These are phyloP conservation scores for Syngnathus rostellatus DNA, from an alignment of 2,797 vertebrate species.

Conservation along the genomic window DNA sequence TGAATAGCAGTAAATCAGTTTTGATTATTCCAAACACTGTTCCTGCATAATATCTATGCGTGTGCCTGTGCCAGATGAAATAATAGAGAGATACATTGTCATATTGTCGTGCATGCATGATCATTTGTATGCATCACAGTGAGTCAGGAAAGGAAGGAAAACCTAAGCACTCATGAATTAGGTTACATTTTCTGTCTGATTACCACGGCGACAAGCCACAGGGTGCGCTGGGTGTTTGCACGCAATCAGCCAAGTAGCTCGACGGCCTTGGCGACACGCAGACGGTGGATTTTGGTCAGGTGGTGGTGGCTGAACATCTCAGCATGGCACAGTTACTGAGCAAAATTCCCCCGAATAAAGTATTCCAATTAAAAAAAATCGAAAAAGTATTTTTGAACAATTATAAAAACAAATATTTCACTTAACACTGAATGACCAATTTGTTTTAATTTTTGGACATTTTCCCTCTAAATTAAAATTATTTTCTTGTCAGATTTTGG, in stretches of 20 bases:
- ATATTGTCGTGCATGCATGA: neutral
- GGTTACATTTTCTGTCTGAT: slow-evolving; percentile 53
- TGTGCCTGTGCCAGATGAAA: neutral
- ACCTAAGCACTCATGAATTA: slow-evolving; percentile 30
- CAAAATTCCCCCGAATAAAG: slow-evolving; percentile 3
- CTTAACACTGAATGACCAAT: too few species aligned
- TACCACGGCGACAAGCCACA: slow-evolving; percentile 36
- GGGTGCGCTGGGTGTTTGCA: slow-evolving; percentile 33
- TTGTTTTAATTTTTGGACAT: too few species aligned
- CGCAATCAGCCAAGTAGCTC: slow-evolving; percentile 16
- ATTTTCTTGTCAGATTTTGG: too few species aligned
- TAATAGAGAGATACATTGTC: neutral
- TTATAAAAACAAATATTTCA: too few species aligned
- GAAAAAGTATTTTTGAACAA: too few species aligned
- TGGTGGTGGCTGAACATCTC: slow-evolving; percentile 19
- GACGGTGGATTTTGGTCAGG: slow-evolving; percentile 10
- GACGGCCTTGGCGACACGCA: slow-evolving; percentile 2
- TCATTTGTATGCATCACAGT: slow-evolving; percentile 16
- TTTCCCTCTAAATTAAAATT: too few species aligned
- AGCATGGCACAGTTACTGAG: slow-evolving; percentile 13
- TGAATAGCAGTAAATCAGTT: neutral
- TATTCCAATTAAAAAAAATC: too few species aligned
- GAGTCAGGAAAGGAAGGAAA: slow-evolving; percentile 19
- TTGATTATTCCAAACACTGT: neutral
- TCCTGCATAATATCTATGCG: neutral